These are phyloP conservation scores for Theristicus caerulescens DNA, from an alignment of 2,113 vertebrate species.

Conservation along the genomic window DNA sequence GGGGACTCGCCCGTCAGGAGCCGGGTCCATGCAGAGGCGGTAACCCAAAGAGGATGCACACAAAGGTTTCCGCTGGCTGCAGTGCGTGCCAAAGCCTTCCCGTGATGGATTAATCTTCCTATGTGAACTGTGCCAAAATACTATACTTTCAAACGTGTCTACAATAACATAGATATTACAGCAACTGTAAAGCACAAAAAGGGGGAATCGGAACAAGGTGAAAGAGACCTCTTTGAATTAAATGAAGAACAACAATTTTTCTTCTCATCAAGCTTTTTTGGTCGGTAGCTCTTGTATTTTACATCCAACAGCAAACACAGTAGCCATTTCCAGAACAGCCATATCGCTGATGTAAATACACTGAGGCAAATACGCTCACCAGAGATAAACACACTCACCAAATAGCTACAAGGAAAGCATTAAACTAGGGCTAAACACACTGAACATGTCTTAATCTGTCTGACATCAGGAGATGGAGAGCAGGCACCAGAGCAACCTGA, in stretches of 20 bases:
- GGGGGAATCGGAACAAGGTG: not conserved
- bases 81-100: rapidly evolving
- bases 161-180: not conserved
- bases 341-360: not conserved
- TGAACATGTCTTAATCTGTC: not conserved
- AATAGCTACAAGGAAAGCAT: not conserved
- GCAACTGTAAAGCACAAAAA: not conserved
- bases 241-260: not conserved
- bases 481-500: not conserved
- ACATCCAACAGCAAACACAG: not conserved
- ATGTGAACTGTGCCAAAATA: not conserved
- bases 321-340: not conserved
- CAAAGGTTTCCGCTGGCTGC: not conserved
- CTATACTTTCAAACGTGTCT: not conserved
- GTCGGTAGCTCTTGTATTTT: not conserved
- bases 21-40: rapidly evolving
- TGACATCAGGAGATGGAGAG: not conserved
- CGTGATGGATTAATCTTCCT: not conserved
- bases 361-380: not conserved
- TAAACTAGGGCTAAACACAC: not conserved
- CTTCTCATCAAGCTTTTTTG: not conserved
- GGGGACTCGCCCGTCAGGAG: not conserved
- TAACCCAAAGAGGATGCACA: not conserved
- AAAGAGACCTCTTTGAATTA: not conserved
- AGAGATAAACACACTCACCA: not conserved